Conservation (phyloP, 2,888 invertebrate genomes). For the Orthonevra nobilis region DNA sequence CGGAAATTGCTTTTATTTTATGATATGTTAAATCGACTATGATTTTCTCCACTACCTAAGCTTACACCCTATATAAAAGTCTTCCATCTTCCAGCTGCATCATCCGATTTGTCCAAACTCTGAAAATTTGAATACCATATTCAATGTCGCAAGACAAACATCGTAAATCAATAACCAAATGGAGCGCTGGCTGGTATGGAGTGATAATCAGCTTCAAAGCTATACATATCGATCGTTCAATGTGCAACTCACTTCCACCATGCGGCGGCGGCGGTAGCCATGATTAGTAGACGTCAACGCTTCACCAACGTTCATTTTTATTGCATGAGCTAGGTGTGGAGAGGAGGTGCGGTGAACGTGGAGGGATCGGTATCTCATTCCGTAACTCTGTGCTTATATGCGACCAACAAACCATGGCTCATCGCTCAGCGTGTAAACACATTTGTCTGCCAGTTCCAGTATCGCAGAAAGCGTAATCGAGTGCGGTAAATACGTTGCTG, state of each 20-base stretch:
- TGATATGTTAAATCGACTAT: too few species aligned
- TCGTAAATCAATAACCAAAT: too few species aligned
- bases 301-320: slow-evolving; percentile 6
- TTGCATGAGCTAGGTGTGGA: neutral
- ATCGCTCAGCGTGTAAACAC: slow-evolving; percentile 50
- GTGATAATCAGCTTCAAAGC: slow-evolving; percentile 47
- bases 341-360: slow-evolving; percentile 15
- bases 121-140: too few species aligned
- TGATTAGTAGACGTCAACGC: slow-evolving; percentile 3
- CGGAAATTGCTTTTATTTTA: too few species aligned
- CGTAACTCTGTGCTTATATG: slow-evolving; percentile 44
- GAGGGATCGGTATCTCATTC: slow-evolving; percentile 43
- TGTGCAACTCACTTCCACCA: slow-evolving; percentile 22
- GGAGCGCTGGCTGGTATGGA: slow-evolving; percentile 20
- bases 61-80: too few species aligned
- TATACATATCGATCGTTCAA: slow-evolving; percentile 39
- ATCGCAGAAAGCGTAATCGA: slow-evolving; percentile 41
- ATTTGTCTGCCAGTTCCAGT: slow-evolving; percentile 37
- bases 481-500: slow-evolving; percentile 32
- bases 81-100: too few species aligned
- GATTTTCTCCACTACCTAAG: too few species aligned
- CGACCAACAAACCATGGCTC: slow-evolving; percentile 55
- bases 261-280: too few species aligned
- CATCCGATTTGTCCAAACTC: too few species aligned
- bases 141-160: too few species aligned